A percentile compares a stretch with the other conserved stretches of the same genome.
These are phyloP conservation scores for Scleropages formosus DNA, from an alignment of 2,797 vertebrate species.

Conservation along the genomic window DNA sequence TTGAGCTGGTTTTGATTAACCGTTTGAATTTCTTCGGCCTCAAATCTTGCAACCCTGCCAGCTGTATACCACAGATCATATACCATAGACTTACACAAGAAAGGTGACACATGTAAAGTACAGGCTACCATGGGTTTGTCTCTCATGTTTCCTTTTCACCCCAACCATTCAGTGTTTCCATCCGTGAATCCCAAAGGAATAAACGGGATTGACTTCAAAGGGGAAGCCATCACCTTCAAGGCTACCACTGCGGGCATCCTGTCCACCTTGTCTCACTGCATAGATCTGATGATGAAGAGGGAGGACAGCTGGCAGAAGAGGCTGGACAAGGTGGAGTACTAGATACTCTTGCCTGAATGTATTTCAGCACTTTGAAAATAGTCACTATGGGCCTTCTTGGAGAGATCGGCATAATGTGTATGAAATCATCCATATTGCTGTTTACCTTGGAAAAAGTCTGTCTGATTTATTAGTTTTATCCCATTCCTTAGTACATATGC, in stretches of 20 bases:
- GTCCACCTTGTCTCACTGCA: constrained; percentile 92
- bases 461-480: too few species aligned
- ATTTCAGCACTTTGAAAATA: background rate
- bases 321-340: constrained; percentile 82
- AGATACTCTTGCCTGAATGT: too few species aligned
- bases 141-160: constrained; percentile 15
- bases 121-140: background rate
- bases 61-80: too few species aligned
- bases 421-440: too few species aligned
- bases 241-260: constrained; percentile 95
- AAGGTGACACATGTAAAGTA: background rate
- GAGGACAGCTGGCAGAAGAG: constrained; percentile 97
- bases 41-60: too few species aligned
- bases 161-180: constrained; percentile 67
- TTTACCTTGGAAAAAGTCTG: too few species aligned
- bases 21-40: too few species aligned
- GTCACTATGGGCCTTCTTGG: background rate
- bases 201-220: constrained; percentile 95
- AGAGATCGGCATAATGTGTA: too few species aligned
- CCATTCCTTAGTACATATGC: too few species aligned
- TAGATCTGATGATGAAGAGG: constrained; percentile 93
- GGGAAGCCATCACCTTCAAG: constrained; percentile 97
- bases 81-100: too few species aligned
- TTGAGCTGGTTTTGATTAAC: too few species aligned
- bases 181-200: constrained; percentile 81